phyloP scores from a whole-genome alignment of 1,140 invertebrate species.

The Monomorium pharaonis region DNA sequence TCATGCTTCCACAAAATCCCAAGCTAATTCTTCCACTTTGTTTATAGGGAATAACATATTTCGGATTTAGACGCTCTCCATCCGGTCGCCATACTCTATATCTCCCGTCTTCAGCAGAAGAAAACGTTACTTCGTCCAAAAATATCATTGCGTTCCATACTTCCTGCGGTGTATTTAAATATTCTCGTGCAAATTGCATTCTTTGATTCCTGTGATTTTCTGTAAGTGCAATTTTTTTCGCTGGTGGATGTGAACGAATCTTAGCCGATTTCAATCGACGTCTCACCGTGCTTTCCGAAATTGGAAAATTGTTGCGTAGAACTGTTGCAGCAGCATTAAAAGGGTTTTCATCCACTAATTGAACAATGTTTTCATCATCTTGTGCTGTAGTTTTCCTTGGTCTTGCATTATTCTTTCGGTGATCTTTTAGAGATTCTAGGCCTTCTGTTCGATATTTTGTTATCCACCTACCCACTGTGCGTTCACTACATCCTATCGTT shows the following conservation, averaged over 20 bases:
- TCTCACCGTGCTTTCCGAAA: background rate
- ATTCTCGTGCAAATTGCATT: background rate
- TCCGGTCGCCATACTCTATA: slow-evolving; percentile 29
- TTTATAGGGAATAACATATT: background rate
- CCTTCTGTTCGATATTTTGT: no score
- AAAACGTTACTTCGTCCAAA: slow-evolving; percentile 57
- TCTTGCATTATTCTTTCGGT: no score
- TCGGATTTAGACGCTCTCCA: background rate
- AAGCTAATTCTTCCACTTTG: slow-evolving; percentile 31
- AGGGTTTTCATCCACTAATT: background rate
- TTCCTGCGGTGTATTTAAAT: background rate
- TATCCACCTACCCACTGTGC: no score
- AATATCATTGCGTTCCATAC: slow-evolving; percentile 32
- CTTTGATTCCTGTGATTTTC: background rate
- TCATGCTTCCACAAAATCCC: slow-evolving; percentile 68
- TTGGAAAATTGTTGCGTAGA: background rate
- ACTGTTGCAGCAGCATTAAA: background rate
- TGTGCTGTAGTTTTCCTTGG: background rate
- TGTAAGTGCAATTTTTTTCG: background rate
- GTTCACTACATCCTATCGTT: no score
- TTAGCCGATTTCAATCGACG: background rate
- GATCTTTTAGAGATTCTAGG: no score
- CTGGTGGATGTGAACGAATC: background rate
- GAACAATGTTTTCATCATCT: background rate
- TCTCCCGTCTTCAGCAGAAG: slow-evolving; percentile 21